phyloP scores from a whole-genome alignment of 1,140 invertebrate genomes.

The Drosophila littoralis region DNA sequence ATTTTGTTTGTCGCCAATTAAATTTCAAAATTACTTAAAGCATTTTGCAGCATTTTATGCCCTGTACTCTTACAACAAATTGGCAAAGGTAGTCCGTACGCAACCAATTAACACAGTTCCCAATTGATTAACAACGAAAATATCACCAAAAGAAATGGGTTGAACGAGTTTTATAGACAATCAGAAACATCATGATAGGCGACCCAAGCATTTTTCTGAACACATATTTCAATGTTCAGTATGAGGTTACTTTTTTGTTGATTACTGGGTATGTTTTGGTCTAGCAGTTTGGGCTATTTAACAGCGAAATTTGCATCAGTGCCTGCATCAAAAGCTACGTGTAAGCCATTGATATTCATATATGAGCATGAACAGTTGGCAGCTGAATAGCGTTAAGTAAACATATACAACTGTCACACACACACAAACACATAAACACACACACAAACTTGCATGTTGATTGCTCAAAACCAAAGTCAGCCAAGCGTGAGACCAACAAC shows the following conservation, averaged over 20 bases:
- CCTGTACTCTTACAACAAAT: not conserved
- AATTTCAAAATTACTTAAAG: not conserved
- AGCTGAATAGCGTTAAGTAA: slow-evolving; percentile 69
- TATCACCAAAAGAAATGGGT: too few relatives aligned
- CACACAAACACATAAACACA: slow-evolving; percentile 17
- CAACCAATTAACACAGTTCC: not conserved
- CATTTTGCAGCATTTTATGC: not conserved
- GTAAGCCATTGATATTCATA: slow-evolving; percentile 61
- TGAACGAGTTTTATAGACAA: too few relatives aligned
- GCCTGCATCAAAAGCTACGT: slow-evolving; percentile 37
- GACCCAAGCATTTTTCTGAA: too few relatives aligned
- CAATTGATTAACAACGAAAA: not conserved
- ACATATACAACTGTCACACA: slow-evolving; percentile 54
- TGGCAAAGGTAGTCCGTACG: not conserved
- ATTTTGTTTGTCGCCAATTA: not conserved
- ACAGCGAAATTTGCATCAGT: slow-evolving; percentile 23
- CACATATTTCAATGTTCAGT: too few relatives aligned
- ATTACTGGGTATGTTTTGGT: not conserved
- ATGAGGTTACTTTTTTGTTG: not conserved
- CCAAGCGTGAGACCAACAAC: slow-evolving; percentile 78
- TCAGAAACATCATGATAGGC: too few relatives aligned
- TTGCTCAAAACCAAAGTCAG: slow-evolving; percentile 78
- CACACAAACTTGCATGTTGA: slow-evolving; percentile 56
- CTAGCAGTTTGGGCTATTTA: not conserved
- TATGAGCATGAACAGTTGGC: slow-evolving; percentile 56